Conservation (phyloP, 2,888 invertebrate genomes). For the Meganola albula region DNA sequence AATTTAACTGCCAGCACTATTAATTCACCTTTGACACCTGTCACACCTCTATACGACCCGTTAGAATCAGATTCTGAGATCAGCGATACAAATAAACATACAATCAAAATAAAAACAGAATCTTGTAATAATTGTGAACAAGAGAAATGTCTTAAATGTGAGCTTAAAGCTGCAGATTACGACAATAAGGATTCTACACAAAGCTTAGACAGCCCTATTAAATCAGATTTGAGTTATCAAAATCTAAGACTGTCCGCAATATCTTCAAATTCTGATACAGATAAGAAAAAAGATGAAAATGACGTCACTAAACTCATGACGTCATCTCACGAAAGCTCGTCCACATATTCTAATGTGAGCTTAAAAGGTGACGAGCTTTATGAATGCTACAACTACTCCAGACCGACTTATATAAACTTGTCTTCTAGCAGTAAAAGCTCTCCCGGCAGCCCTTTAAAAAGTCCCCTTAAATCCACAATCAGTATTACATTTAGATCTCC, state of each 20-base stretch:
- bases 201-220: constrained; percentile 57
- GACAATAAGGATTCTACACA: constrained; percentile 42
- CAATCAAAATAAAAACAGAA: constrained; percentile 52
- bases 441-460: constrained; percentile 64
- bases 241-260: constrained; percentile 66
- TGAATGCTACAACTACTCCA: constrained; percentile 56
- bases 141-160: constrained; percentile 65
- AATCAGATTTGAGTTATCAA: constrained; percentile 66
- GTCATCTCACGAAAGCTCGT: constrained; percentile 69
- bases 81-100: constrained; percentile 57
- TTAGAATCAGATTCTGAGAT: constrained; percentile 66
- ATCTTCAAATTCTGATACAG: constrained; percentile 52
- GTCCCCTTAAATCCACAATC: constrained; percentile 83
- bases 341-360: constrained; percentile 60
- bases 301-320: constrained; percentile 60
- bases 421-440: constrained; percentile 67
- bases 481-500: constrained; percentile 85
- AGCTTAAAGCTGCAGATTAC: constrained; percentile 59
- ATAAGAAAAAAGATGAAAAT: constrained; percentile 34
- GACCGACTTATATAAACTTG: constrained; percentile 69
- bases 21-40: constrained; percentile 54
- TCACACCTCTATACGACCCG: constrained; percentile 60
- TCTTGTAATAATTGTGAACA: constrained; percentile 50
- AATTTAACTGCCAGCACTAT: constrained; percentile 53
- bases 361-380: constrained; percentile 54